These are phyloP conservation scores for Parelbella ahira DNA, from an alignment of 2,888 invertebrate species.

Conservation along the genomic window DNA sequence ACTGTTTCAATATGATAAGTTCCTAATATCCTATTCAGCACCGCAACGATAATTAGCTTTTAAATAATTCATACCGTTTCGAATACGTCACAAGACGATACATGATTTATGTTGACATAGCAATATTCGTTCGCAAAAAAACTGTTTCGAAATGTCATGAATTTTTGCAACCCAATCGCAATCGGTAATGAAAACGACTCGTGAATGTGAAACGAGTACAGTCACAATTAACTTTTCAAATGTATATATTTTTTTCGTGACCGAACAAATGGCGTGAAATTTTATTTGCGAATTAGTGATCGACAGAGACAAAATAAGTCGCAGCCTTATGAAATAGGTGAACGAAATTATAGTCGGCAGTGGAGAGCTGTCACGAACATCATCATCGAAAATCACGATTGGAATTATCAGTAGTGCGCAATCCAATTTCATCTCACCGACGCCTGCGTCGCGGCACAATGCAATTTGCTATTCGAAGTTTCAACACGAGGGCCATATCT, in stretches of 20 bases:
- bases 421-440: slow-evolving; percentile 59
- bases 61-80: slow-evolving; percentile 15
- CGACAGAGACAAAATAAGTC: neutral
- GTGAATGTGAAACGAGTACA: slow-evolving; percentile 24
- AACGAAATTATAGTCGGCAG: slow-evolving; percentile 11
- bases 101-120: slow-evolving; percentile 23
- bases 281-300: slow-evolving; percentile 7
- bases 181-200: slow-evolving; percentile 26
- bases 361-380: slow-evolving; percentile 53
- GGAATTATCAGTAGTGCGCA: slow-evolving; percentile 64
- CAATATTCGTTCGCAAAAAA: slow-evolving; percentile 21
- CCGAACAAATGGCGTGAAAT: slow-evolving; percentile 8
- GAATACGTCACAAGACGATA: slow-evolving; percentile 12
- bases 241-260: slow-evolving; percentile 21
- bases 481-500: slow-evolving; percentile 55
- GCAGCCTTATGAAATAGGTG: slow-evolving; percentile 12
- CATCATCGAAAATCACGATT: slow-evolving; percentile 65
- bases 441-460: slow-evolving; percentile 56
- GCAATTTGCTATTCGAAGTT: slow-evolving; percentile 62
- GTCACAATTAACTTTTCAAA: slow-evolving; percentile 26
- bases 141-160: slow-evolving; percentile 25
- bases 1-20: slow-evolving; percentile 38
- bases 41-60: slow-evolving; percentile 18
- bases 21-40: slow-evolving; percentile 30
- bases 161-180: slow-evolving; percentile 26